These are phyloP conservation scores for Bergia puertoricense DNA, from an alignment of 92 coral and sea anemone genomes.

Conservation along the genomic window DNA sequence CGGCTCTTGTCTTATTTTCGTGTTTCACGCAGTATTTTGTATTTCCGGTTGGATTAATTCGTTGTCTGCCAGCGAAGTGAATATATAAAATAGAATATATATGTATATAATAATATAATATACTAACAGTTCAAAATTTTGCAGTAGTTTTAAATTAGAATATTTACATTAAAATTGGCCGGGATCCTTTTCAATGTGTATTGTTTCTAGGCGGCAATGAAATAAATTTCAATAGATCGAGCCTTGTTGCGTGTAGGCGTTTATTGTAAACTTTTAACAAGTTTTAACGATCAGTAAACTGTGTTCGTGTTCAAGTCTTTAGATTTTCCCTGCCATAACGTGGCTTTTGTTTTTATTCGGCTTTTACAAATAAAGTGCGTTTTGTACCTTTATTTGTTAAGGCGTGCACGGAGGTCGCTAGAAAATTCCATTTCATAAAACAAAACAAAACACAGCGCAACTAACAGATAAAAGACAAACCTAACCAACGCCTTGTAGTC, in stretches of 20 bases:
- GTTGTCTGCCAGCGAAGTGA: not conserved
- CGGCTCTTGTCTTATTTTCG: not conserved
- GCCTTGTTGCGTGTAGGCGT: not conserved
- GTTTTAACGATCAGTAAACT: no score
- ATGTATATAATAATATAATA: no score
- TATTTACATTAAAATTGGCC: no score
- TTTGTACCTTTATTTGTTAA: not conserved
- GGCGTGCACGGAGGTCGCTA: not conserved
- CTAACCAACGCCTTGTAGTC: no score
- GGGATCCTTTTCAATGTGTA: no score
- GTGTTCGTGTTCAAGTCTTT: no score
- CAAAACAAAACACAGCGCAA: not conserved
- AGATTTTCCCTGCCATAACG: no score
- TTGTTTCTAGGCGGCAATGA: not conserved
- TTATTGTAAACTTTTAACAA: no score
- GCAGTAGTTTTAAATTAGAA: no score
- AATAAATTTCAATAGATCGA: not conserved
- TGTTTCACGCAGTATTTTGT: not conserved
- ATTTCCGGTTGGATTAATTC: not conserved
- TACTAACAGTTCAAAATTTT: no score
- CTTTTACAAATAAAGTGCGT: not conserved
- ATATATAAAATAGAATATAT: not conserved
- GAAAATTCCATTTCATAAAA: not conserved
- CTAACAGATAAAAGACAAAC: not conserved
- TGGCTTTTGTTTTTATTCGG: no score